Percentiles rank a stretch among this genome's conserved stretches.
Evolutionary conservation across 2,797 vertebrate species (phyloP).

Genomic region (Pachyuromys duprasi): DNA sequence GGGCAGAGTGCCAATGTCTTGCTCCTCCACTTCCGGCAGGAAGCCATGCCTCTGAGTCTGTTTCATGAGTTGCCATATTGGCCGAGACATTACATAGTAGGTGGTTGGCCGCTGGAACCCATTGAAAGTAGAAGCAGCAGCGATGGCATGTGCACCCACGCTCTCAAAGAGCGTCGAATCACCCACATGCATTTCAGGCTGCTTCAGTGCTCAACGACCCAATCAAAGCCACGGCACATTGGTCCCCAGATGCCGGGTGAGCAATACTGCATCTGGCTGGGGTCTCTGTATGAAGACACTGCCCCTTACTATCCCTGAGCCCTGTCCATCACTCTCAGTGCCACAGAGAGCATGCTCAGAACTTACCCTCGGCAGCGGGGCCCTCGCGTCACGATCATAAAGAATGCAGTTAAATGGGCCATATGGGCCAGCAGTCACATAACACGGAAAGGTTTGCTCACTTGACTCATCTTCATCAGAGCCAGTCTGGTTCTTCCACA

Average conservation of each 20-base stretch:
- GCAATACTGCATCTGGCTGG: conserved; percentile 85
- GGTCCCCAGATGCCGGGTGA: conserved; percentile 94
- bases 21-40: conserved; percentile 88
- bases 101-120: conserved; percentile 97
- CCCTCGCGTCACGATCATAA: conserved; percentile 95
- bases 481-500: conserved; percentile 92
- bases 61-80: conserved; percentile 94
- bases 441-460: conserved; percentile 96
- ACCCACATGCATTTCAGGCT: conserved; percentile 96
- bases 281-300: conserved; percentile 88
- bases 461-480: conserved; percentile 93
- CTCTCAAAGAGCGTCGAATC: conserved; percentile 98
- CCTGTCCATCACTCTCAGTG: conserved; percentile 60
- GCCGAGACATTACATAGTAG: conserved; percentile 94
- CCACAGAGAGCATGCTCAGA: too few species aligned
- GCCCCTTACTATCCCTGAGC: too few species aligned
- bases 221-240: conserved; percentile 96
- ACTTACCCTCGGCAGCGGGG: conserved; percentile 91
- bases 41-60: conserved; percentile 90
- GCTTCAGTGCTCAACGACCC: conserved; percentile 94
- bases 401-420: conserved; percentile 98
- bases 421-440: conserved; percentile 97
- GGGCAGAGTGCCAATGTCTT: conserved; percentile 87
- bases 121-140: conserved; percentile 96
- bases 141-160: conserved; percentile 98